phyloP scores from a whole-genome alignment of 1,140 invertebrate genomes.

The Popillia japonica region DNA sequence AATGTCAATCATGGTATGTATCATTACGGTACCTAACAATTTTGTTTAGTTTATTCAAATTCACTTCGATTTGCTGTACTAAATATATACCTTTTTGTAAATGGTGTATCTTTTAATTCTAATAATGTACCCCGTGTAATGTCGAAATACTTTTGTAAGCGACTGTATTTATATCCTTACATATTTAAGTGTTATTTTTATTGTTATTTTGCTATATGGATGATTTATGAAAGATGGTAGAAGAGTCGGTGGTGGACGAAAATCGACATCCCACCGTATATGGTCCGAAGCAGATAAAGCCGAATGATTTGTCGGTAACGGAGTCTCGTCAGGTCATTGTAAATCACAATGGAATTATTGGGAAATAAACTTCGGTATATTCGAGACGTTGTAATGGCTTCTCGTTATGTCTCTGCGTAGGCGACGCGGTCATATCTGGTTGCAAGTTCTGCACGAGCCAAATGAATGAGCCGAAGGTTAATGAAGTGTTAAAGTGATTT shows the following conservation, averaged over 20 bases:
- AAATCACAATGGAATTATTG: constrained; percentile 31
- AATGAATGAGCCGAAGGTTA: constrained; percentile 22
- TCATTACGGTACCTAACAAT: too few relatives aligned
- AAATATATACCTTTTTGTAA: too few relatives aligned
- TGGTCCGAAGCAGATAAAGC: constrained; percentile 10
- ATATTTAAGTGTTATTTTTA: background rate
- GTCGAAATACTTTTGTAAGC: background rate
- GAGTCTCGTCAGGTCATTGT: constrained; percentile 19
- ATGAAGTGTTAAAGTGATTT: constrained; percentile 32
- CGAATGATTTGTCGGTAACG: background rate
- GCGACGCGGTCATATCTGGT: background rate
- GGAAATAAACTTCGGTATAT: constrained; percentile 25
- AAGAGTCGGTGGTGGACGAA: background rate
- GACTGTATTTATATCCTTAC: background rate
- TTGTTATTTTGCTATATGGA: background rate
- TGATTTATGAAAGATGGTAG: constrained; percentile 4
- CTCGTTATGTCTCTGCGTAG: constrained; percentile 19
- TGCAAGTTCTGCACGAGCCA: constrained; percentile 3
- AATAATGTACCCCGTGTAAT: too few relatives aligned
- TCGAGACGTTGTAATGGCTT: constrained; percentile 16
- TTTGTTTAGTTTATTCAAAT: too few relatives aligned
- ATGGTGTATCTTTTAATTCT: too few relatives aligned
- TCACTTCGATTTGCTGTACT: too few relatives aligned
- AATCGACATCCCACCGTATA: constrained; percentile 7
- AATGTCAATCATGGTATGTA: too few relatives aligned